phyloP scores from a whole-genome alignment of 2,797 vertebrate genomes.

The Sebastes nivosus region DNA sequence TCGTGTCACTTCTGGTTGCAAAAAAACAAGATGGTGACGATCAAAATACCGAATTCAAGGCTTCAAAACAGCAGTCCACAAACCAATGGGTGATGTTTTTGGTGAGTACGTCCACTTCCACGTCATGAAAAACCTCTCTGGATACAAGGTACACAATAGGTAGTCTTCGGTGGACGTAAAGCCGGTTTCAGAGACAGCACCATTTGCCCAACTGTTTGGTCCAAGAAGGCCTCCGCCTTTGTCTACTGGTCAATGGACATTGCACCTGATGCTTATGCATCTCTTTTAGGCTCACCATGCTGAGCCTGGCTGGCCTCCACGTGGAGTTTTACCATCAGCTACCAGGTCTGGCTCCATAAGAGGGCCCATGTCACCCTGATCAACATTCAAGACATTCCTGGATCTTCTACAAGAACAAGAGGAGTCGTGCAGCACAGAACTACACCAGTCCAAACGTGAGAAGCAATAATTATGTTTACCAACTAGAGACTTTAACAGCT shows the following conservation, averaged over 20 bases:
- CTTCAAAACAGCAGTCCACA: not conserved
- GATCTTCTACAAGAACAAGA: not conserved
- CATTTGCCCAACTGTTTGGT: not conserved
- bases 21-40: too few species aligned
- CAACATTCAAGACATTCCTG: not conserved
- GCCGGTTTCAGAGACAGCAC: not conserved
- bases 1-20: too few species aligned
- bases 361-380: not conserved
- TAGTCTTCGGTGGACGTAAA: not conserved
- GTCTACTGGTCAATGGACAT: not conserved
- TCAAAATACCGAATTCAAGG: too few species aligned
- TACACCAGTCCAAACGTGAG: not conserved
- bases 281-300: not conserved
- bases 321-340: not conserved
- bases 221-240: not conserved
- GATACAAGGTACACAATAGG: not conserved
- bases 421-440: not conserved
- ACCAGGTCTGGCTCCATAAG: not conserved
- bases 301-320: not conserved
- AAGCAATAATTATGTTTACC: not conserved
- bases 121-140: not conserved
- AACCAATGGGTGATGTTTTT: not conserved
- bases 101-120: too few species aligned
- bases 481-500: not conserved
- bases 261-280: not conserved